Base-by-base conservation (phyloP, 2,113 vertebrate species). In the Pomatostomus ruficeps region DNA sequence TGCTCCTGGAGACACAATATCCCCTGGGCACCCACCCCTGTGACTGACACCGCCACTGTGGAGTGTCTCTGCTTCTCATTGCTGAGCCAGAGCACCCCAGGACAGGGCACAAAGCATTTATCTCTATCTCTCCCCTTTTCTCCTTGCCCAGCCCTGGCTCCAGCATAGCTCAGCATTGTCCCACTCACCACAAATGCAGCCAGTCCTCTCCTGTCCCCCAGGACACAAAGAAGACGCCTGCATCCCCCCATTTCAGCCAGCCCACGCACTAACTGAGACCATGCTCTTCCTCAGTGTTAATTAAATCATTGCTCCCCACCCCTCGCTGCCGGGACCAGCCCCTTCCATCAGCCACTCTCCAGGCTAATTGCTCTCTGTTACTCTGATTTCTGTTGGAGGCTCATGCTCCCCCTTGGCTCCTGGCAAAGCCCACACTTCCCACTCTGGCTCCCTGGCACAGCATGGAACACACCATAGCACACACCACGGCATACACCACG, bases 231-330 rank as follows among this genome's bases (percentile, higher is more conserved):
- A 42, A 67, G 61, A 19, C 4, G 1, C 24, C 38, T 23, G 5
- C 31, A 33, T 14, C 8, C 19, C 22, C 79, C 19, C 3, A 3
- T 33, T 63, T 25, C 91, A 72, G 46, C 46, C 82, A 52, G 82
- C 10, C 40, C 36, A 3, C 0, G 2, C 6, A 1, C 49, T n/a
- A n/a, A n/a, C n/a, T 7, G 26, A n/a, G 29, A 51, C 55, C 35
- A 2, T 0, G 2, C 75, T 42, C 26, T 29, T 40, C 31, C 45
- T 73, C 4, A 0, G 29, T 0, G 0, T 28, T 52, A 31, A 68
- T 46, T 13, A 49, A 61, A 67, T 7, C 65, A 12, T 10, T 9
- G 18, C 72, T 70, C 10, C 46, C 46, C 29, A n/a, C 18, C n/a
- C 28, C 54, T 28, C 0, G 0, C 63, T 57, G 80, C 68, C 1